These are phyloP conservation scores for Tenualosa ilisha DNA, from an alignment of 2,797 vertebrate genomes.

Conservation along the genomic window DNA sequence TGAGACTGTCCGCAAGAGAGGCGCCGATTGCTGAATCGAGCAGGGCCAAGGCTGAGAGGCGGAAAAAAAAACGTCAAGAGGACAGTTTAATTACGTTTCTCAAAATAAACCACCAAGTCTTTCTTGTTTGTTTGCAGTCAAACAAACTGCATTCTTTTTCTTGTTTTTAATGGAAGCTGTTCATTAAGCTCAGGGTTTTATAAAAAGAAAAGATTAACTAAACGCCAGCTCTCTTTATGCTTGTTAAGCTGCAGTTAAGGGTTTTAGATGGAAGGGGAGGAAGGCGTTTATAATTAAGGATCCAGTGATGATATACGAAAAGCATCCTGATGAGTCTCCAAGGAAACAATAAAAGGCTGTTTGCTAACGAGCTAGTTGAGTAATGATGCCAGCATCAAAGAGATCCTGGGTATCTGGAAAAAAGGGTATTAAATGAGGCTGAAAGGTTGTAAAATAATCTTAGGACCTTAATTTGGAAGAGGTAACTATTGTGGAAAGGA, in stretches of 20 bases:
- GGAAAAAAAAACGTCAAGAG: slow-evolving; percentile 23
- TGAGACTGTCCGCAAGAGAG: neutral
- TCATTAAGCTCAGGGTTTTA: slow-evolving; percentile 43
- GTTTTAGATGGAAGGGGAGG: slow-evolving; percentile 46
- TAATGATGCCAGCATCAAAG: slow-evolving; percentile 5
- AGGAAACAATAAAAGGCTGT: slow-evolving; percentile 48
- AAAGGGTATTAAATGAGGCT: neutral
- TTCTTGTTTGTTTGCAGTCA: slow-evolving; percentile 35
- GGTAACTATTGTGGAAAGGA: neutral
- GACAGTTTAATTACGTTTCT: slow-evolving; percentile 48
- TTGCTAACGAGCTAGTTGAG: slow-evolving; percentile 52
- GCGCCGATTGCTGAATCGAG: neutral
- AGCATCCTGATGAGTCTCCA: slow-evolving; percentile 36
- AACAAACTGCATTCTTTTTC: slow-evolving; percentile 38
- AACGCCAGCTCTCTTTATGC: slow-evolving; percentile 39
- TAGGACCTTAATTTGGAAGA: neutral
- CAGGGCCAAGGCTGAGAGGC: neutral
- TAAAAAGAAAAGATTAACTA: slow-evolving; percentile 44
- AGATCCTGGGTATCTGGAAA: neutral
- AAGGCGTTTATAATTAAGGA: slow-evolving; percentile 57
- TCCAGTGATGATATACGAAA: slow-evolving; percentile 43
- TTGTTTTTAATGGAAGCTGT: slow-evolving; percentile 38
- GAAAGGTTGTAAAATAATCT: neutral
- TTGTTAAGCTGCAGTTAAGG: slow-evolving; percentile 51
- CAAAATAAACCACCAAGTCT: slow-evolving; percentile 28